Evolutionary conservation across 2,888 invertebrate genomes (phyloP), one percentile per base, ranked within the genome.

Genomic region (Fragum whitleyi): DNA sequence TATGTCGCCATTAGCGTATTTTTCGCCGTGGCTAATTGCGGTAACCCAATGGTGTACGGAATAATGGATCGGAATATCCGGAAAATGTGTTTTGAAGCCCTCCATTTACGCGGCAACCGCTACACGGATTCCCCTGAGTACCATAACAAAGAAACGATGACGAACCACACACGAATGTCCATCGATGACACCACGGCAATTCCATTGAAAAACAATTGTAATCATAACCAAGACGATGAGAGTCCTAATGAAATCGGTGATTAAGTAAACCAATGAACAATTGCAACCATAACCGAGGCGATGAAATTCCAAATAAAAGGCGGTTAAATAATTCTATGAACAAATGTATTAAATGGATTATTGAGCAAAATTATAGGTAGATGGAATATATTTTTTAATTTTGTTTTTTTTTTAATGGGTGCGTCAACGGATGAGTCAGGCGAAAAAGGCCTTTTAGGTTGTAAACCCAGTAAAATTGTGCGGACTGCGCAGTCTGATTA

Each of bases 1-100:
- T 93, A 93, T 83, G 93, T 93, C 6, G 89, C 90, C 0, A 91
- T 93, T 42, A 90, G 92, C 2, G 93, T 93, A 1, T 89, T 92
- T 72, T 93, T 92, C 81, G 93, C 92, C n/a, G 89, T 92, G 1
- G 93, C 92, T 23, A 93, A 93, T 79, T 91, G 92, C 74, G 89
- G 90, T 47, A 93, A 92, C 74, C 92, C 93, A 7, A 86, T 93
- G 23, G 91, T 93, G 7, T 93, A 93, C 72, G 93, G 93, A 7
- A 88, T 90, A n/a, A 93, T 93, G 93, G 93, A 92, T 78, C 87
- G 89, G 62, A 90, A 91, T 57, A 92, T 93, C 28, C 86, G 92
- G 21, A 86, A 87, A 26, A 89, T 90, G n/a, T 92, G 92, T 70
- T 90, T 91, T 69, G 81, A 90, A 62, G 89, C 88, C 16, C 79